Evolutionary conservation across 2,113 vertebrate species (phyloP), one percentile per base, ranked within the genome.

Genomic region (Corvus cornix): DNA sequence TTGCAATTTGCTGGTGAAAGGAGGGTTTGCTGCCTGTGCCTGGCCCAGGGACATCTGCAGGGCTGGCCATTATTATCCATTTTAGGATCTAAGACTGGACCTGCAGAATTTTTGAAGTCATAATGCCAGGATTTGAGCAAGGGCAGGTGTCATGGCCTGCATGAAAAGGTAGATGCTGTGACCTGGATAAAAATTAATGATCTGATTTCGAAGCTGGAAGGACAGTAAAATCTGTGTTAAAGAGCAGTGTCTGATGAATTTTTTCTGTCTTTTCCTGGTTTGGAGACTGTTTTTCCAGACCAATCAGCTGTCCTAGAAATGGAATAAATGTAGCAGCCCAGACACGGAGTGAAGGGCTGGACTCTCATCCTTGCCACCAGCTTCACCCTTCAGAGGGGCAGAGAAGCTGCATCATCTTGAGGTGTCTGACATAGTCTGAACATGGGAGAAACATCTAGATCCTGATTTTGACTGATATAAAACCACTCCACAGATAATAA

Each of bases 361-460:
- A 19, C 20, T 56, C 11, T 75, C 6, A 9, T 43, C 74, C 30
- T 67, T 52, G 35, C 9, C 37, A 67, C 8, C 30, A n/a, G 9
- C 3, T 72, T 58, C 39, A 31, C 20, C 6, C 13, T 70, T 67
- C 43, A 67, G 69, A 72, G 30, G 10, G 59, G 28, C 33, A 43
- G 41, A 79, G 73, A 31, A 67, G 7, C 20, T 52, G 18, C 30
- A 16, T 14, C 26, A 31, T 15, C 30, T 62, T 80, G 19, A 6
- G 52, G 58, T n/a, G 14, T 23, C 35, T 60, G 37, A 16, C 0
- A 0, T 28, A 37, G 24, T n/a, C 4, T 26, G 44, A 63, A 56
- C 27, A 21, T 6, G 48, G 23, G 56, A 60, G 22, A 76, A 90
- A 30, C 28, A 48, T 9, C 33, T 48, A 28, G 26, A 37, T 84